A percentile compares a stretch with the other conserved stretches of the same genome.
phyloP scores from a whole-genome alignment of 1,140 invertebrate genomes.

The Nilaparvata lugens region DNA sequence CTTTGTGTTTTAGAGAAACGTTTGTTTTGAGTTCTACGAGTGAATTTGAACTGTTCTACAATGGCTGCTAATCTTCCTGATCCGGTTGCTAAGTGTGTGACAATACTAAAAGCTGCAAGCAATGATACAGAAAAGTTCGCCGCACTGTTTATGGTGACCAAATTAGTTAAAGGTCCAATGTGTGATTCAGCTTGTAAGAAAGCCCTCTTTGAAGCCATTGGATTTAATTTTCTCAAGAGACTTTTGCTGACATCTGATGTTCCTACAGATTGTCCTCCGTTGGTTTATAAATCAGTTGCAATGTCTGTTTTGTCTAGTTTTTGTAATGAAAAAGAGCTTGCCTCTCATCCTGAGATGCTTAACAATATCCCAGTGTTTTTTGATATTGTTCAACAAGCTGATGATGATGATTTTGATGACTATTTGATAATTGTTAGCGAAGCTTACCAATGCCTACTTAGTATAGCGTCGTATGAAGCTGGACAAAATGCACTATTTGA shows the following conservation, averaged over 20 bases:
- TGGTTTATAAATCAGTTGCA: constrained; percentile 82
- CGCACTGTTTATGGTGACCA: constrained; percentile 81
- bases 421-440: constrained; percentile 81
- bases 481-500: constrained; percentile 67
- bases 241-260: constrained; percentile 62
- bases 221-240: constrained; percentile 71
- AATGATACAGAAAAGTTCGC: constrained; percentile 88
- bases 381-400: constrained; percentile 68
- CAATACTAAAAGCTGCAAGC: constrained; percentile 61
- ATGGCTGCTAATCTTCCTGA: constrained; percentile 51
- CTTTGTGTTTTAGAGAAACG: no score
- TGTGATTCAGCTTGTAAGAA: constrained; percentile 60
- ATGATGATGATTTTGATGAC: constrained; percentile 61
- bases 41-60: no score
- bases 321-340: constrained; percentile 65
- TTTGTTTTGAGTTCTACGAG: no score
- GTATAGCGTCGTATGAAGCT: constrained; percentile 58
- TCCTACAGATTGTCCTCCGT: constrained; percentile 71
- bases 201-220: constrained; percentile 79
- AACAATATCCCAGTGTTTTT: constrained; percentile 68
- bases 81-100: constrained; percentile 69
- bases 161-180: constrained; percentile 70
- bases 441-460: constrained; percentile 72
- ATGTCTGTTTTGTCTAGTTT: constrained; percentile 75
- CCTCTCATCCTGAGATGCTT: constrained; percentile 70